A percentile compares a stretch with the other conserved stretches of the same genome.
phyloP scores from a whole-genome alignment of 2,797 vertebrate species.

The Yasuhikotakia modesta region DNA sequence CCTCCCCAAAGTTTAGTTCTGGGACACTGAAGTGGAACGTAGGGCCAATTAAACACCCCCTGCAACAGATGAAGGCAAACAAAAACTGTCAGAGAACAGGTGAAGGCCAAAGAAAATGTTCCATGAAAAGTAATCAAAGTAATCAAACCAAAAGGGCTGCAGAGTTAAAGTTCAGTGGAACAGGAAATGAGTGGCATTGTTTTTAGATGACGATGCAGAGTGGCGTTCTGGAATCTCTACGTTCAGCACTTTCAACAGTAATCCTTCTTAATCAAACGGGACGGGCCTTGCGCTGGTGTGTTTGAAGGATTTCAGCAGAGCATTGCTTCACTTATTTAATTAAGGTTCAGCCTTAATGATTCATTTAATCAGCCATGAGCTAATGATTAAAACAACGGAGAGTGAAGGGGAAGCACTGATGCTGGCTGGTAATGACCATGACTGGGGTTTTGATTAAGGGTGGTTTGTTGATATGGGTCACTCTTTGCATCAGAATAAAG shows the following conservation, averaged over 20 bases:
- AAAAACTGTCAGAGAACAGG: constrained; percentile 18
- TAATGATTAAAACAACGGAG: constrained; percentile 27
- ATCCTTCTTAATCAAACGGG: constrained; percentile 56
- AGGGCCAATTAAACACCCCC: constrained; percentile 84
- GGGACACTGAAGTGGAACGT: constrained; percentile 83
- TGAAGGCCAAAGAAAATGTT: constrained; percentile 24
- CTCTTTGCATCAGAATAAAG: neutral
- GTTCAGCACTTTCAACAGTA: constrained; percentile 55
- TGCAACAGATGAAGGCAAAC: constrained; percentile 60
- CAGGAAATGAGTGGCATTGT: constrained; percentile 7
- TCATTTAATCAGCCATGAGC: constrained; percentile 37
- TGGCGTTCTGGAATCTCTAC: constrained; percentile 28
- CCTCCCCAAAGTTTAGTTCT: constrained; percentile 81
- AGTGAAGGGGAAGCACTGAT: constrained; percentile 12
- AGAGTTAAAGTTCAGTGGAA: constrained; percentile 1
- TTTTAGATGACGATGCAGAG: constrained; percentile 49
- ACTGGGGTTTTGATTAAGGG: constrained; percentile 8
- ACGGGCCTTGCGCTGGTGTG: constrained; percentile 36
- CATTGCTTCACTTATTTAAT: constrained; percentile 36
- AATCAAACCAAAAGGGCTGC: constrained; percentile 7
- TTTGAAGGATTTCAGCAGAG: constrained; percentile 32
- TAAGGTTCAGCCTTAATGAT: constrained; percentile 34
- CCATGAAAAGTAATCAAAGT: constrained; percentile 23
- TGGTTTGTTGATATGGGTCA: constrained; percentile 11
- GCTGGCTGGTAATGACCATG: constrained; percentile 31